phyloP scores from a whole-genome alignment of 2,888 invertebrate species.

The Aphidoletes aphidimyza region DNA sequence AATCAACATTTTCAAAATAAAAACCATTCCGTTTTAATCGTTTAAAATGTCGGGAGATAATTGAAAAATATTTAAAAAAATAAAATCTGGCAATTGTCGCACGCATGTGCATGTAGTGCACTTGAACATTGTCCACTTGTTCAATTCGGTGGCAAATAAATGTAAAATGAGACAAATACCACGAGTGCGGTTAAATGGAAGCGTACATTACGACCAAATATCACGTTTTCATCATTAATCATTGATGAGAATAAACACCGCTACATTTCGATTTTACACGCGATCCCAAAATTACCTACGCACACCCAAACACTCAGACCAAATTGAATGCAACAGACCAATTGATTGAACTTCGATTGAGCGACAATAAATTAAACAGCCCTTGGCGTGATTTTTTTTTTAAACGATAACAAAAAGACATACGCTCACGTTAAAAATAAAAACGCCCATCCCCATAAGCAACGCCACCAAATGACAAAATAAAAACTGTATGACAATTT shows the following conservation, averaged over 20 bases:
- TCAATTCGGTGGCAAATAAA: not conserved
- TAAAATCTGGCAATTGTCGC: too few species aligned
- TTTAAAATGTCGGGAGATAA: conserved; percentile 30
- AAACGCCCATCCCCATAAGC: not conserved
- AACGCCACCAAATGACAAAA: not conserved
- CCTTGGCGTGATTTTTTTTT: conserved; percentile 26
- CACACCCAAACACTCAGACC: not conserved
- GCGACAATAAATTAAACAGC: conserved; percentile 38
- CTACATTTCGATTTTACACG: too few species aligned
- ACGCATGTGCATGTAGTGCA: not conserved
- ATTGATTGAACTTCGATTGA: conserved; percentile 47
- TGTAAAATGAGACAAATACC: not conserved
- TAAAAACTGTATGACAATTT: conserved; percentile 29
- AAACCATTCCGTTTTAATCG: not conserved
- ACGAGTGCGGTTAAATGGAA: not conserved
- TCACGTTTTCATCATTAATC: conserved; percentile 43
- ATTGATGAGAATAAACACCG: not conserved
- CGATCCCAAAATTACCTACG: not conserved
- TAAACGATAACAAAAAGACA: not conserved
- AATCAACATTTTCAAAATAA: not conserved
- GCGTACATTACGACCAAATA: not conserved
- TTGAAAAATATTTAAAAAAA: too few species aligned
- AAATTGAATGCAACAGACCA: conserved; percentile 5
- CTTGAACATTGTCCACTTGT: not conserved
- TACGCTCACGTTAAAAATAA: not conserved